Conservation (phyloP, 2,113 vertebrate species). For the Rhadina sibilatrix region DNA sequence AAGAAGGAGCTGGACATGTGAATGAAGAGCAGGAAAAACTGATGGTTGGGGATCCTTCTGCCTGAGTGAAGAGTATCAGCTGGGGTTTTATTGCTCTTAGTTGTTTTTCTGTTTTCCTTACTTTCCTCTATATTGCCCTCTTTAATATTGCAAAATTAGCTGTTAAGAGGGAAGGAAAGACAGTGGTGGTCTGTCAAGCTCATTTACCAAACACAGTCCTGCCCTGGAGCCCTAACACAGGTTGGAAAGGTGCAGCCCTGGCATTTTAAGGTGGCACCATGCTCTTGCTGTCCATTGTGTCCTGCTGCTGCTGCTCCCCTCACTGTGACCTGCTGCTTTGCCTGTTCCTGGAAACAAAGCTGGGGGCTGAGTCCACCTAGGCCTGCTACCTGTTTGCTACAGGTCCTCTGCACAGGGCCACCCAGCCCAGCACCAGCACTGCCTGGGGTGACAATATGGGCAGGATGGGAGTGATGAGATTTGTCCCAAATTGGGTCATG, state of each 20-base stretch:
- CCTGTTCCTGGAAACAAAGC: background rate
- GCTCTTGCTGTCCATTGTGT: rapidly evolving
- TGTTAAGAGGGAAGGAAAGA: background rate
- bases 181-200: background rate
- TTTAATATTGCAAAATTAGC: background rate
- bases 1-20: background rate
- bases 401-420: rapidly evolving
- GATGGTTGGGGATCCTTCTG: rapidly evolving
- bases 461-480: background rate
- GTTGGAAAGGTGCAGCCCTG: background rate
- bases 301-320: background rate
- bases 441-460: too few relatives aligned
- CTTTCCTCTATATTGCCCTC: background rate
- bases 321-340: rapidly evolving
- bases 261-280: rapidly evolving
- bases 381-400: background rate
- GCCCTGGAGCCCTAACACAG: background rate
- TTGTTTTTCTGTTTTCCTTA: background rate
- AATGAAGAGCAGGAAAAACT: background rate
- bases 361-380: background rate
- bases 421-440: background rate
- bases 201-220: background rate
- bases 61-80: background rate
- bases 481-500: background rate
- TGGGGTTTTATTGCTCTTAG: background rate